Evolutionary conservation across 2,797 vertebrate species (phyloP).

Genomic region (Neosilurus hyrtlii): DNA sequence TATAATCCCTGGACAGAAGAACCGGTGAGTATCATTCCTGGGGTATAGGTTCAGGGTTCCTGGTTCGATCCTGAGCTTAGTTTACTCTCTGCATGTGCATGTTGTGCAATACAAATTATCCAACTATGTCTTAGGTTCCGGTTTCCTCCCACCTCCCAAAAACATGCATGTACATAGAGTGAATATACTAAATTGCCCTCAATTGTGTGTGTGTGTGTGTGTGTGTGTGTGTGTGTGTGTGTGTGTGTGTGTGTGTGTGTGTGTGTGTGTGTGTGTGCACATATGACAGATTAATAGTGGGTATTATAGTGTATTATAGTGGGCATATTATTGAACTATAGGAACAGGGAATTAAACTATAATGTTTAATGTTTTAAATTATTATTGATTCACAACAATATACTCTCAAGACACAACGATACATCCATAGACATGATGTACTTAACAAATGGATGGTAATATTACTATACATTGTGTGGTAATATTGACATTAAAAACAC

Average conservation of each 20-base stretch:
- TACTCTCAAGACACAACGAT: no score
- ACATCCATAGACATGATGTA: no score
- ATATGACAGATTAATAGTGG: no score
- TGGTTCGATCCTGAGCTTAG: not conserved
- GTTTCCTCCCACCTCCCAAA: conserved; percentile 4
- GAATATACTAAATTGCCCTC: not conserved
- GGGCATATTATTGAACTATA: no score
- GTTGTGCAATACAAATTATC: not conserved
- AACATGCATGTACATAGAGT: not conserved
- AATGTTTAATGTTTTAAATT: not conserved
- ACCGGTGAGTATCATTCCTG: not conserved
- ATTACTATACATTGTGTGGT: no score
- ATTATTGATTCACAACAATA: no score
- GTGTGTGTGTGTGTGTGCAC: no score
- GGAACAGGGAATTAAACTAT: not conserved
- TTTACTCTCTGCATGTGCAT: not conserved
- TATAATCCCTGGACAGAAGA: not conserved
- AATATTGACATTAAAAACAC: no score
- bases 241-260: not conserved
- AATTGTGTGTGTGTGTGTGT: not conserved
- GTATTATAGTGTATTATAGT: no score
- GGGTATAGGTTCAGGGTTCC: not conserved
- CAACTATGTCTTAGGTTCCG: not conserved
- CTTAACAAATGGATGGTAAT: no score
- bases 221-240: not conserved